These are phyloP conservation scores for Crossaster papposus DNA, from an alignment of 53 echinoderm and acorn worm species.

Conservation along the genomic window DNA sequence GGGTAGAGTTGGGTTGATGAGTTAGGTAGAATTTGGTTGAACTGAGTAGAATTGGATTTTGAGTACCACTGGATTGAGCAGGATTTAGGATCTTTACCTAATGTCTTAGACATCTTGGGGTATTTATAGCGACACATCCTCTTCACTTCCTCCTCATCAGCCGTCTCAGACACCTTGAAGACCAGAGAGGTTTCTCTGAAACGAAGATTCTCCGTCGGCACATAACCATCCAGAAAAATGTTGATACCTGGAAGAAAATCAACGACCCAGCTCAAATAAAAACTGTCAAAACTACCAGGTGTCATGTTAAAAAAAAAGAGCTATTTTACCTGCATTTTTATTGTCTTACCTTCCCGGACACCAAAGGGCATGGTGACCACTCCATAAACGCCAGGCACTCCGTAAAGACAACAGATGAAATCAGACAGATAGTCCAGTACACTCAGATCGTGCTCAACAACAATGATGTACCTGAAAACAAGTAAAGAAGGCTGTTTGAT, in stretches of 20 bases:
- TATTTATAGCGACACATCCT: conserved; percentile 80
- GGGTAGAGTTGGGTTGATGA: not conserved
- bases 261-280: not conserved
- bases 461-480: conserved; percentile 86
- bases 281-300: not conserved
- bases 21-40: not conserved
- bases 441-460: conserved; percentile 96
- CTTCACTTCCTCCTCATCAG: conserved; percentile 91
- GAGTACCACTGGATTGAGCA: not conserved
- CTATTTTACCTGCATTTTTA: not conserved
- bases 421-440: conserved; percentile 95
- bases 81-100: conserved; percentile 56
- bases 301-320: not conserved
- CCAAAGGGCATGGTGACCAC: conserved; percentile 97
- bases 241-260: conserved; percentile 76
- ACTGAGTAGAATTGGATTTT: not conserved
- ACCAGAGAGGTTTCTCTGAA: conserved; percentile 90
- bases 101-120: conserved; percentile 85
- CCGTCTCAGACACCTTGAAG: conserved; percentile 94
- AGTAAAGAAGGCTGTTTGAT: not conserved
- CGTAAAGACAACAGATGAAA: conserved; percentile 94
- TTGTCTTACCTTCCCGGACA: conserved; percentile 86
- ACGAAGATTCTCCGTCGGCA: conserved; percentile 93
- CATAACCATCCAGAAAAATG: conserved; percentile 95
- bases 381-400: conserved; percentile 93